Percentiles rank a stretch among this genome's conserved stretches.
These are phyloP conservation scores for Etheostoma spectabile DNA, from an alignment of 2,113 vertebrate genomes.

Conservation along the genomic window DNA sequence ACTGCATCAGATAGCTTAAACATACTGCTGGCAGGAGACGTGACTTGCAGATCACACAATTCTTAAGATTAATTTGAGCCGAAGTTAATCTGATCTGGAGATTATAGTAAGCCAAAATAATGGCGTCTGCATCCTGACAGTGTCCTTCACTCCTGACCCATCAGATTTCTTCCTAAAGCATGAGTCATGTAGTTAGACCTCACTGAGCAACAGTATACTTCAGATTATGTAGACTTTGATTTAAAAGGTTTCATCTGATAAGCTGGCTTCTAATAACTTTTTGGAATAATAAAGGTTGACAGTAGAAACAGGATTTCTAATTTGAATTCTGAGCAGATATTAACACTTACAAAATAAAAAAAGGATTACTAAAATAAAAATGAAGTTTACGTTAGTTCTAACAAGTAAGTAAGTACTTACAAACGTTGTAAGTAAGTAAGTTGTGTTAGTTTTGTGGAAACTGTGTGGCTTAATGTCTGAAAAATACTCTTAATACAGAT, in stretches of 20 bases:
- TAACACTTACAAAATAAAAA: neutral
- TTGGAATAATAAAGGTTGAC: conserved; percentile 7
- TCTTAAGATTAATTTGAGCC: conserved; percentile 60
- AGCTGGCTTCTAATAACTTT: conserved; percentile 4
- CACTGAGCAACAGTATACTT: neutral
- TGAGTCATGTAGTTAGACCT: conserved; percentile 44
- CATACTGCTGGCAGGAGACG: conserved; percentile 28
- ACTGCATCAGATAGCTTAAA: conserved; percentile 28
- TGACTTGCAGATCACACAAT: conserved; percentile 45
- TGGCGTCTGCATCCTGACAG: conserved; percentile 37
- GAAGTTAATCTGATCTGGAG: conserved; percentile 60
- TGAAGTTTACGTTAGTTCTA: neutral
- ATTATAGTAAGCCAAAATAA: conserved; percentile 59
- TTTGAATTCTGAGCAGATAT: neutral
- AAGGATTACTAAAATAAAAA: neutral
- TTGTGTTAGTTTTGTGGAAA: conserved; percentile 19
- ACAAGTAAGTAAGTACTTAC: neutral
- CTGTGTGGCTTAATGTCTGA: neutral
- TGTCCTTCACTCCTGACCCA: conserved; percentile 53
- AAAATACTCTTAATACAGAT: neutral
- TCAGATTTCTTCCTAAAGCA: conserved; percentile 32
- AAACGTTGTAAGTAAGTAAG: neutral
- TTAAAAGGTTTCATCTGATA: conserved; percentile 15
- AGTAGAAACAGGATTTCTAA: neutral
- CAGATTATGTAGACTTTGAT: conserved; percentile 28